These are phyloP conservation scores for Acestrorhynchus altus DNA, from an alignment of 2,797 vertebrate genomes.

Conservation along the genomic window DNA sequence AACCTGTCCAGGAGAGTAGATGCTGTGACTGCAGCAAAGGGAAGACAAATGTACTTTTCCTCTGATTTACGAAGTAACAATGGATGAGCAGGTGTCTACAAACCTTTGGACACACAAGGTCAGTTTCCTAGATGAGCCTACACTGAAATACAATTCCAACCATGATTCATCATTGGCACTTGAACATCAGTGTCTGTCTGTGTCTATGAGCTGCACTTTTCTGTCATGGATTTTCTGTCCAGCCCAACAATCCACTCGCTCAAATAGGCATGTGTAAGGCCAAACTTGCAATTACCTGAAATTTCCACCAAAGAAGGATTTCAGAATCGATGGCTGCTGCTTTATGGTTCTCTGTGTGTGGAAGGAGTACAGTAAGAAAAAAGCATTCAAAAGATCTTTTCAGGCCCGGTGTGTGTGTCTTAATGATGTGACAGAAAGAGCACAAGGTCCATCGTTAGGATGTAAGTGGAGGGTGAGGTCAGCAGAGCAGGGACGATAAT, in stretches of 20 bases:
- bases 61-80: too few species aligned
- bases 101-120: too few species aligned
- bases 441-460: constrained; percentile 65
- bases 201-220: constrained; percentile 1
- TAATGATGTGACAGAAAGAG: constrained; percentile 56
- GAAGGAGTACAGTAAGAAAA: constrained; percentile 28
- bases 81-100: too few species aligned
- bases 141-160: too few species aligned
- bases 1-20: too few species aligned
- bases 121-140: too few species aligned
- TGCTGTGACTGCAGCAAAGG: too few species aligned
- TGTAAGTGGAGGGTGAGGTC: constrained; percentile 68
- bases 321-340: constrained; percentile 63
- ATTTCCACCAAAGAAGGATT: constrained; percentile 43
- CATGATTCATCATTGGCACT: too few species aligned
- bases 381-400: background rate
- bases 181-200: background rate
- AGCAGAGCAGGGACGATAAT: constrained; percentile 54
- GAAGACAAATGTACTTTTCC: too few species aligned
- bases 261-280: background rate
- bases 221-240: background rate
- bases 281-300: constrained; percentile 32
- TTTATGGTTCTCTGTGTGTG: constrained; percentile 54
- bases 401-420: constrained; percentile 46
- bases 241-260: background rate